A percentile compares a stretch with the other conserved stretches of the same genome.
Conservation (phyloP, 2,888 invertebrate genomes). For the Hanleya hanleyi region DNA sequence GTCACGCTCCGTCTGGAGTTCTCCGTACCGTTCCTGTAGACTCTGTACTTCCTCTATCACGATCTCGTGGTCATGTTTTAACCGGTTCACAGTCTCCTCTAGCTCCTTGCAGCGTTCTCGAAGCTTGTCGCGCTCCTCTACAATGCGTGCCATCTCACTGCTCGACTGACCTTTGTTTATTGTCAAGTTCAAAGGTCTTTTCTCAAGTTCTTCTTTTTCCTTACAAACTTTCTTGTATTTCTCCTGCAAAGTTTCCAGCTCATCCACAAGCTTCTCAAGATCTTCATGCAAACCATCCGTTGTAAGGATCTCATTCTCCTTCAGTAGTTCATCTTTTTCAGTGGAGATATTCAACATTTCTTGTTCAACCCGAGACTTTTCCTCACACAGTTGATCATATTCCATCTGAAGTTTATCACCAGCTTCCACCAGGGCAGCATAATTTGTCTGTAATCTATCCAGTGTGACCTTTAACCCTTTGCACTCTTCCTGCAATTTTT, state of each 20-base stretch:
- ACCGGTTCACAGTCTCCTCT: constrained; percentile 39
- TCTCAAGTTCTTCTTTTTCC: constrained; percentile 57
- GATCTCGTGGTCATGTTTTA: constrained; percentile 60
- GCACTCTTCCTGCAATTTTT: not conserved
- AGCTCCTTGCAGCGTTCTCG: constrained; percentile 45
- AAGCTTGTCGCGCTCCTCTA: constrained; percentile 56
- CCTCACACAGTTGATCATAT: constrained; percentile 48
- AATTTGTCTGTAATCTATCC: constrained; percentile 51
- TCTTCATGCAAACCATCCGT: constrained; percentile 63
- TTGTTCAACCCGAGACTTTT: constrained; percentile 16
- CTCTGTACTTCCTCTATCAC: constrained; percentile 63
- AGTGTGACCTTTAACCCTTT: constrained; percentile 19
- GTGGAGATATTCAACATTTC: not conserved
- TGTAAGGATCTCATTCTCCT: constrained; percentile 60
- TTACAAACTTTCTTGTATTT: constrained; percentile 44
- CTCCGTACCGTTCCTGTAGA: constrained; percentile 42
- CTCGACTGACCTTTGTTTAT: not conserved
- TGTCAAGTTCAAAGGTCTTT: constrained; percentile 43
- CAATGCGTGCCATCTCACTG: constrained; percentile 56
- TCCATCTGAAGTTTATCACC: constrained; percentile 61
- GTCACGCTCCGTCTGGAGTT: constrained; percentile 41
- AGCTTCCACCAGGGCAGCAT: constrained; percentile 52
- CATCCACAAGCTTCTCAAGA: constrained; percentile 59
- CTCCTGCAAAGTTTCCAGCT: constrained; percentile 62
- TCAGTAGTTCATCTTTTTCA: constrained; percentile 45